A percentile compares a stretch with the other conserved stretches of the same genome.
These are phyloP conservation scores for Cerceris rybyensis DNA, from an alignment of 2,888 invertebrate species.

Conservation along the genomic window DNA sequence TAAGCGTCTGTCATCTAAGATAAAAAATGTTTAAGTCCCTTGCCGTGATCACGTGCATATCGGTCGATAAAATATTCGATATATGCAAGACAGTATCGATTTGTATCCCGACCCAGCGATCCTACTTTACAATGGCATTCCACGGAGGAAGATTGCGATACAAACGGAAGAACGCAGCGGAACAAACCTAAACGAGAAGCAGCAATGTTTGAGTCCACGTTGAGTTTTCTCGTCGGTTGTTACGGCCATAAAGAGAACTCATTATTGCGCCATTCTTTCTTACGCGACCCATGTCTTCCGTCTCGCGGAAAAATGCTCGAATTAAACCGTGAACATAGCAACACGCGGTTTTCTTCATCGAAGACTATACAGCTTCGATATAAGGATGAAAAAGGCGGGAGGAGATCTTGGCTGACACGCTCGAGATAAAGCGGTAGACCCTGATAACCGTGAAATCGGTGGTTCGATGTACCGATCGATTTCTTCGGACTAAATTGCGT, in stretches of 20 bases:
- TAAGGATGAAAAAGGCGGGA: constrained; percentile 10
- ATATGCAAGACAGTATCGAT: neutral
- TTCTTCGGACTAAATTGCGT: constrained; percentile 28
- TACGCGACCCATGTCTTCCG: constrained; percentile 10
- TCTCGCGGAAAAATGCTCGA: neutral
- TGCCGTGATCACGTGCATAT: too few species aligned
- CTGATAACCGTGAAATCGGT: constrained; percentile 59
- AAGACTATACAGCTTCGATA: constrained; percentile 27
- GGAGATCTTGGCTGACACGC: constrained; percentile 15
- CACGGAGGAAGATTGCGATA: constrained; percentile 1
- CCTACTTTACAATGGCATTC: neutral
- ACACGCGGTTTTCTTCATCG: constrained; percentile 36
- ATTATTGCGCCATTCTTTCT: constrained; percentile 45
- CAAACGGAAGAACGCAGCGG: constrained; percentile 19
- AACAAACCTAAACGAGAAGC: neutral
- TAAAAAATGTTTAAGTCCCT: too few species aligned
- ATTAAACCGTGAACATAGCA: constrained; percentile 11
- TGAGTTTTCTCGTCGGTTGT: constrained; percentile 38
- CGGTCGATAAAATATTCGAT: neutral
- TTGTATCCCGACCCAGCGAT: neutral
- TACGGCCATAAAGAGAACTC: constrained; percentile 55
- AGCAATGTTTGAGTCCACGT: neutral
- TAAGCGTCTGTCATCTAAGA: too few species aligned
- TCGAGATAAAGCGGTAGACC: constrained; percentile 40
- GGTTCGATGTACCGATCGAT: constrained; percentile 30